Evolutionary conservation across 2,888 invertebrate genomes (phyloP).

Genomic region (Lissonota sp.): DNA sequence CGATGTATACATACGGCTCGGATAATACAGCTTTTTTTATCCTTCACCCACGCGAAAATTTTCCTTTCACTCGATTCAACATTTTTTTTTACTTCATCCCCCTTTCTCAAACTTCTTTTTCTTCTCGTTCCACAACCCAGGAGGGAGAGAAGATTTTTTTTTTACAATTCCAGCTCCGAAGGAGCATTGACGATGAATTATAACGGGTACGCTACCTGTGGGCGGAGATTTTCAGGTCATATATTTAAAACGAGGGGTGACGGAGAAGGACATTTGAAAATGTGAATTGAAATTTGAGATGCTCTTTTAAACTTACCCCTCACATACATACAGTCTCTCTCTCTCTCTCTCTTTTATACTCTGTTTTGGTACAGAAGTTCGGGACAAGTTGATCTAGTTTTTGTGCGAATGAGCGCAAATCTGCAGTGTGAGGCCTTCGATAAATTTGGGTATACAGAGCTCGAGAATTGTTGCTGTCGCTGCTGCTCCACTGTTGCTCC

Average conservation of each 20-base stretch:
- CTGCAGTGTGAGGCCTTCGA: conserved; percentile 71
- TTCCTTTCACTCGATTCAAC: conserved; percentile 44
- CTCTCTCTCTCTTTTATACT: background rate
- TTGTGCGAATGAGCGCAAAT: conserved; percentile 55
- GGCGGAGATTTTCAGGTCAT: conserved; percentile 11
- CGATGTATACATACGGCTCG: conserved; percentile 20
- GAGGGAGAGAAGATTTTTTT: conserved; percentile 5
- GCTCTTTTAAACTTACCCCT: conserved; percentile 32
- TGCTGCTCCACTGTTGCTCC: conserved; percentile 48
- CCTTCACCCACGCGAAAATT: conserved; percentile 36
- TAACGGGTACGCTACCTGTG: conserved; percentile 23
- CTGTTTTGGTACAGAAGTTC: conserved; percentile 20
- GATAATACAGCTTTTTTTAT: conserved; percentile 39
- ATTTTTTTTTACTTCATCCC: conserved; percentile 6
- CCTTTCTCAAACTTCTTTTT: conserved; percentile 11
- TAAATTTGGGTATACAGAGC: conserved; percentile 75
- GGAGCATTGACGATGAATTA: conserved; percentile 47
- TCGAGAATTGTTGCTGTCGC: conserved; percentile 62
- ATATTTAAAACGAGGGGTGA: background rate
- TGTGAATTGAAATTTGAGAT: conserved; percentile 52
- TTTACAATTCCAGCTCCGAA: conserved; percentile 17
- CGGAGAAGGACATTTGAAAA: background rate
- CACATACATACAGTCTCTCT: background rate
- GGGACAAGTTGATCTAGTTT: conserved; percentile 38
- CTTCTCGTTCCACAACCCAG: conserved; percentile 1